Evolutionary conservation across 64 coral and sea anemone genomes (phyloP), one percentile per base, ranked within the genome.

Genomic region (Montipora foliosa): DNA sequence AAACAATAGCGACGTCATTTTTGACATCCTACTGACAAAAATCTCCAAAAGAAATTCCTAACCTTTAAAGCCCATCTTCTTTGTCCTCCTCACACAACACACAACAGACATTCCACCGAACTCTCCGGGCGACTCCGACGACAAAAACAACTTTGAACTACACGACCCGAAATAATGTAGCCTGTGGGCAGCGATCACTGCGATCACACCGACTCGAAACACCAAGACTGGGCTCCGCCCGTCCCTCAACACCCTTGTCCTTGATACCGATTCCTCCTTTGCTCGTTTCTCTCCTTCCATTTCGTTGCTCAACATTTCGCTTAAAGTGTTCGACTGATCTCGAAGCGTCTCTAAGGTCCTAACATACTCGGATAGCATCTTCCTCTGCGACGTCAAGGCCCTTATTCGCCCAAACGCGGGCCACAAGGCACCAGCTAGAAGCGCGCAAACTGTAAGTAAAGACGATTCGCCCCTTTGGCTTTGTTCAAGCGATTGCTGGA

Each of bases 391-490:
- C 8, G 92, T 47, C 6, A 99, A 87, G 15, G 85, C 77, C 13
- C 95, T 89, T 84, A 99, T 94, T 79, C 95, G 82, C 2, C 76
- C 61, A 58, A 81, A 99, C 10, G 97, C 92, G 2, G 97, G 92
- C 97, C 97, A 99, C 70, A 99, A 85, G 48, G 97, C 87, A 16
- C 97, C 97, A 7, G 97, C 89, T 7, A 99, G 92, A 25, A 99
- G 82, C 17, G 95, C 92, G 62, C 97, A 99, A 37, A 93, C 95
- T 8, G 95, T 83, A 9, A 99, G 53, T 10, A 99, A 77, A 14
- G 92, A 94, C 2, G 89, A 80, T 44, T 94, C 96, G 44, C 96
- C 75, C 16, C 75, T 91, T 60, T 92, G 88, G 49, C 68, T 87
- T 80, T 99, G 78, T 48, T 96, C 92, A 45, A 96, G 62, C 4